These are phyloP conservation scores for Carterocephalus palaemon DNA, from an alignment of 2,888 invertebrate species.

Conservation along the genomic window DNA sequence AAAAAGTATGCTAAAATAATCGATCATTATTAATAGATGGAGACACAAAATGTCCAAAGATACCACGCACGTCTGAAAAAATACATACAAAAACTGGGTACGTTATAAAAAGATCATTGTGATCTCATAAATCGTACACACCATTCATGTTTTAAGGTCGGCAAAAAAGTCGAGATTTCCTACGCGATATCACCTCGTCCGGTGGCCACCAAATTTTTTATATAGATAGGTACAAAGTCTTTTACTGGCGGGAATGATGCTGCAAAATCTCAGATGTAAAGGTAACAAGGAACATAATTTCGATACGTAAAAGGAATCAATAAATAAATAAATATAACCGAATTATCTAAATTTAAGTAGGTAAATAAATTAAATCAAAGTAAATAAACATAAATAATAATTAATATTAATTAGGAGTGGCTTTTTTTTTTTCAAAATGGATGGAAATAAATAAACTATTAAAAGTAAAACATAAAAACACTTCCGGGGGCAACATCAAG, in stretches of 20 bases:
- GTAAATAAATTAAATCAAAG: too few relatives aligned
- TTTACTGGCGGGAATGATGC: constrained; percentile 33
- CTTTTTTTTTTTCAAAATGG: constrained; percentile 24
- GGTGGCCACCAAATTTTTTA: constrained; percentile 59
- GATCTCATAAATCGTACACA: constrained; percentile 75
- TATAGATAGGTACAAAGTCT: constrained; percentile 19
- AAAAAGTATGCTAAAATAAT: constrained; percentile 64
- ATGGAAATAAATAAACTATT: neutral
- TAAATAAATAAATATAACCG: too few relatives aligned
- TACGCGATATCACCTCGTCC: constrained; percentile 69
- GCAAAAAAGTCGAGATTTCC: constrained; percentile 71
- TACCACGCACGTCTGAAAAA: constrained; percentile 51
- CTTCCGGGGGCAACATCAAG: neutral
- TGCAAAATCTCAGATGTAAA: constrained; percentile 31
- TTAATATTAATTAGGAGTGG: too few relatives aligned
- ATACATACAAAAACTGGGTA: constrained; percentile 49
- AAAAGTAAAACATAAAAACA: neutral
- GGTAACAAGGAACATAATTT: neutral
- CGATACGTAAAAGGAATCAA: constrained; percentile 1
- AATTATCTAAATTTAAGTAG: too few relatives aligned
- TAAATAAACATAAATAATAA: too few relatives aligned
- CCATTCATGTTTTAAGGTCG: constrained; percentile 70
- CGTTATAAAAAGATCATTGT: constrained; percentile 71
- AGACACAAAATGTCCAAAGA: constrained; percentile 72
- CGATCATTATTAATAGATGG: constrained; percentile 77